Evolutionary conservation across 2,888 invertebrate genomes (phyloP), one percentile per base, ranked within the genome.

Genomic region (Drosophila flavopinicola): DNA sequence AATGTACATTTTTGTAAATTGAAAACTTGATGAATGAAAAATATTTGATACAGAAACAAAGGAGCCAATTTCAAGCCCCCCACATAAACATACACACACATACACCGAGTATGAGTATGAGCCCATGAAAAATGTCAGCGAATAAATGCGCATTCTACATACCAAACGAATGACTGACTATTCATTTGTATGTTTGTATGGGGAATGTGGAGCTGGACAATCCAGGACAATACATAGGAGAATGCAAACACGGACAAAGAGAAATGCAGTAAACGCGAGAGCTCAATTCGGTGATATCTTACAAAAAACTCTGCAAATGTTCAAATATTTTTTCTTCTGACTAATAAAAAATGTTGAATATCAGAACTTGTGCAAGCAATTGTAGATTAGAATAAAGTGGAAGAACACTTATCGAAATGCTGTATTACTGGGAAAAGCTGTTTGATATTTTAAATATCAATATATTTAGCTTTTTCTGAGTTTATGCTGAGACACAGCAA

Each of bases 21-120:
- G 85, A 88, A 88, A 88, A 80, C 87, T 88, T 88, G 88, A 88
- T 88, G 86, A 88, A 87, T 87, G 88, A 84, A 88, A 87, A 86
- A 88, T 87, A 86, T 85, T 84, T 88, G 82, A 84, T 84, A 87
- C 82, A 68, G 88, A 84, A 88, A 88, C 87, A 88, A 84, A 84
- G 57, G 82, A 74, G 79, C 87, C 77, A 73, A 76, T 76, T 76
- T 53, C 42, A 37, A 48, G 30, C 42, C 6, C 39, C 44, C 7
- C 33, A 15, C 25, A 2, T 13, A 2, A 15, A 13, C 32, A 32
- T 7, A 33, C 17, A n/a, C 10, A 20, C 10, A 10, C 2, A 37
- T 17, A 20, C 10, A 20, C 17, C 17, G 10, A 20, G 10, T 10
- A 5, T 15, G 17, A 10, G 35, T 23, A 15, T 11, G 13, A 25